These are phyloP conservation scores for Melanotaenia duboulayi DNA, from an alignment of 2,113 vertebrate species.

Conservation along the genomic window DNA sequence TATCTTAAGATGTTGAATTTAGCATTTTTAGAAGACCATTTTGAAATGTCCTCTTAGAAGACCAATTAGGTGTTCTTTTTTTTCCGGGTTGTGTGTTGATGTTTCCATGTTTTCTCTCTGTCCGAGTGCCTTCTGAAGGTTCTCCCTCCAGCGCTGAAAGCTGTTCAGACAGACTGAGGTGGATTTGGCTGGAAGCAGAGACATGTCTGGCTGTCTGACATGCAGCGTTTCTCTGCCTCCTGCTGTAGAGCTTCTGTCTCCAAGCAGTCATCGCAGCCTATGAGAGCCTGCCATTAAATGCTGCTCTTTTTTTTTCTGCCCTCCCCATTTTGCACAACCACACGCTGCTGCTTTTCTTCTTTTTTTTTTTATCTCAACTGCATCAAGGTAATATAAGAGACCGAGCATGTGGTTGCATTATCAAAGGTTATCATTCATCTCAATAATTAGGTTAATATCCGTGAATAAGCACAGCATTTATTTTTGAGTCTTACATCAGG, in stretches of 20 bases:
- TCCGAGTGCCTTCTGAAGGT: not conserved
- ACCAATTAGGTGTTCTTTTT: constrained; percentile 7
- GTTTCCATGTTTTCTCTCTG: not conserved
- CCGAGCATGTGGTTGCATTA: not conserved
- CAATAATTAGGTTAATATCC: constrained; percentile 5
- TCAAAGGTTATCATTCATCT: constrained; percentile 13
- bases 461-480: not conserved
- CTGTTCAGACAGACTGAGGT: constrained; percentile 33
- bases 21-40: not conserved
- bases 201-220: constrained; percentile 49
- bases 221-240: constrained; percentile 36
- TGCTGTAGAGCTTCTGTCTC: constrained; percentile 65
- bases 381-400: not conserved
- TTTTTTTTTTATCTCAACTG: constrained; percentile 28
- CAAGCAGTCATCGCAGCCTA: constrained; percentile 62
- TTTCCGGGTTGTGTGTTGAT: constrained; percentile 1
- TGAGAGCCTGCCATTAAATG: constrained; percentile 50
- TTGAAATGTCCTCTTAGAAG: not conserved
- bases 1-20: not conserved
- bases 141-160: constrained; percentile 26
- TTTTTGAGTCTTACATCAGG: not conserved
- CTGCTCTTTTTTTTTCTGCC: constrained; percentile 68
- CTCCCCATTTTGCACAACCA: constrained; percentile 31
- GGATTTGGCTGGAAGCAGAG: constrained; percentile 40
- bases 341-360: constrained; percentile 2